Base-by-base conservation (phyloP, 2,113 vertebrate species). In the Hiodon tergisus region DNA sequence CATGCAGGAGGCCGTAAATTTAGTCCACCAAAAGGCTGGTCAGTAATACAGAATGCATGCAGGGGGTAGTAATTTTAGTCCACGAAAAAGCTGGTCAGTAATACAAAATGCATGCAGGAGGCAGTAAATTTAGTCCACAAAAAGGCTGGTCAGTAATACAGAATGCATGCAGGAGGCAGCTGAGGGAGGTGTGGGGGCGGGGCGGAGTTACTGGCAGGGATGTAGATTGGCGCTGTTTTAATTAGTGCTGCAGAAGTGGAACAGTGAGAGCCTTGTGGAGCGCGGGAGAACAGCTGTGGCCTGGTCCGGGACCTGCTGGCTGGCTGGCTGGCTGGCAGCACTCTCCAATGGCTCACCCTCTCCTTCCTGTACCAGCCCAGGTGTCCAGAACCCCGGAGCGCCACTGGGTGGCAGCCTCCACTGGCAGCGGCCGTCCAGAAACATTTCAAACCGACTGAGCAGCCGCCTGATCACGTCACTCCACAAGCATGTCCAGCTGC, bases 221-320 rank as follows among this genome's bases (percentile, higher is more conserved):
- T 16, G 76, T 74, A 31, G 79, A 83, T 78, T 76, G 79, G 71
- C 76, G 55, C 67, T 72, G 83, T 79, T 87, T 88, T 87, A 86
- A 88, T 87, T 86, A 84, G 75, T 69, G 79, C 76, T 59, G 69
- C 76, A 69, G 81, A 84, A 78, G 79, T 77, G 69, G 68, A 86
- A 88, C 84, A 87, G 83, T 85, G 80, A 76, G 72, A 78, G 83
- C 79, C 68, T 88, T 89, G 86, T 87, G 79, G 78, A 83, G 80
- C 74, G 76, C 77, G 78, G 82, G 68, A 70, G 79, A 80, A 83
- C 86, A 88, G 85, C 86, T 87, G 84, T 80, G 16, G 57, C 5
- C 55, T 80, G 51, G 58, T 10, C 54, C 4, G 48, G 61, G 78
- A 78, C 77, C 79, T 50, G 81, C 76, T 71, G 76, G 74, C 78